Percentiles rank a stretch among this genome's conserved stretches.
phyloP scores from a whole-genome alignment of 2,797 vertebrate species.

The Streptopelia turtur region DNA sequence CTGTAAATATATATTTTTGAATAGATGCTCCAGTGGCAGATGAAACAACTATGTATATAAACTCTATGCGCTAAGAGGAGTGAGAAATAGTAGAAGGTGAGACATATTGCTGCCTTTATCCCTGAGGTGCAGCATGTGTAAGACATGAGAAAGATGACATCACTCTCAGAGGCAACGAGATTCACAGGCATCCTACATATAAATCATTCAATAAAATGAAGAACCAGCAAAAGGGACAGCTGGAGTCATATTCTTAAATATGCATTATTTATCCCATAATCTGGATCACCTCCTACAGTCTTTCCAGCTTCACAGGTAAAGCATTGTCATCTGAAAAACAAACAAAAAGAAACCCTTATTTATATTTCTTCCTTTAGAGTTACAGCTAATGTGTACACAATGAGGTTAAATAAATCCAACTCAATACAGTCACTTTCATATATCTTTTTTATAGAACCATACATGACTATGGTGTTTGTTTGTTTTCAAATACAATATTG shows the following conservation, averaged over 20 bases:
- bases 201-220: slow-evolving; percentile 42
- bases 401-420: not conserved
- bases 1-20: not conserved
- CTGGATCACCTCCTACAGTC: not conserved
- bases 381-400: not conserved
- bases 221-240: not conserved
- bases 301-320: slow-evolving; percentile 15
- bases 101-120: not conserved
- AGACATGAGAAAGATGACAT: slow-evolving; percentile 47
- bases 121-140: slow-evolving; percentile 1
- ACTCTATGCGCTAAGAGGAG: not conserved
- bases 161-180: slow-evolving; percentile 18
- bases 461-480: rapidly evolving
- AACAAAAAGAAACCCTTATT: not conserved
- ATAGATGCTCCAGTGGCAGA: not conserved
- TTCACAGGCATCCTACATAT: slow-evolving; percentile 24
- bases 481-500: not conserved
- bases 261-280: slow-evolving; percentile 38
- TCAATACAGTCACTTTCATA: rapidly evolving
- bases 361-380: not conserved
- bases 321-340: not conserved
- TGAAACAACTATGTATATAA: not conserved
- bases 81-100: not conserved
- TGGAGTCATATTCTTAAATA: slow-evolving; percentile 10
- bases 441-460: not conserved